Conservation (phyloP, 1,140 invertebrate species). For the Zaprionus africanus region DNA sequence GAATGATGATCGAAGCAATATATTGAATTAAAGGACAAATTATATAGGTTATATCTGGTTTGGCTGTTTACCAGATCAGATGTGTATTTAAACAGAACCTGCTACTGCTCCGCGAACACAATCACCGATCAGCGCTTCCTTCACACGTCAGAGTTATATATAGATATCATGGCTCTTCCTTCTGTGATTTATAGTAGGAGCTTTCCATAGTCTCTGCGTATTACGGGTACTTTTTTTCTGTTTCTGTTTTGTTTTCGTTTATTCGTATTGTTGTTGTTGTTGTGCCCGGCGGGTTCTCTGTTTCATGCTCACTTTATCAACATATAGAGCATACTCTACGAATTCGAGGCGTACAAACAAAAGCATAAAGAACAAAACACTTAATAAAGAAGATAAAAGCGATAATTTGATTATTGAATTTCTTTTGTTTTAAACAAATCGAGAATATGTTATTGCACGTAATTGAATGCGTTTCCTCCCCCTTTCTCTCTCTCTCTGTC, state of each 20-base stretch:
- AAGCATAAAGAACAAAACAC: conserved; percentile 9
- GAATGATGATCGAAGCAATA: background rate
- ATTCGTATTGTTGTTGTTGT: too few species aligned
- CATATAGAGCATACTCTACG: conserved; percentile 20
- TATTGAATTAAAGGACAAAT: background rate
- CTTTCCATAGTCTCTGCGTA: conserved; percentile 16
- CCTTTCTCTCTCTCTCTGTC: background rate
- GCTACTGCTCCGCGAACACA: background rate
- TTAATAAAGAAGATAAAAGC: conserved; percentile 13
- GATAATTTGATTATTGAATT: conserved; percentile 23
- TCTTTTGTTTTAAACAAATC: conserved; percentile 31
- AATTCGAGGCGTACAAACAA: conserved; percentile 20
- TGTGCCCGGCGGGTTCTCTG: background rate
- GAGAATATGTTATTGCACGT: conserved; percentile 16
- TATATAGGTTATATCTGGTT: conserved; percentile 13
- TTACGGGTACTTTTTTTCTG: conserved; percentile 35
- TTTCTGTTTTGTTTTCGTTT: conserved; percentile 23
- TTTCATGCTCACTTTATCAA: conserved; percentile 4
- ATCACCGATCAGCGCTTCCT: background rate
- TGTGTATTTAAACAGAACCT: conserved; percentile 21
- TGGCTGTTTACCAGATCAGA: conserved; percentile 1
- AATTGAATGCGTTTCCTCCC: conserved; percentile 3
- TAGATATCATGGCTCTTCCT: conserved; percentile 10
- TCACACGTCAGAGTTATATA: conserved; percentile 13
- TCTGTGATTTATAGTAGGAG: conserved; percentile 14